Base-by-base conservation (phyloP, 2,113 vertebrate species). In the Macquaria ambigua region DNA sequence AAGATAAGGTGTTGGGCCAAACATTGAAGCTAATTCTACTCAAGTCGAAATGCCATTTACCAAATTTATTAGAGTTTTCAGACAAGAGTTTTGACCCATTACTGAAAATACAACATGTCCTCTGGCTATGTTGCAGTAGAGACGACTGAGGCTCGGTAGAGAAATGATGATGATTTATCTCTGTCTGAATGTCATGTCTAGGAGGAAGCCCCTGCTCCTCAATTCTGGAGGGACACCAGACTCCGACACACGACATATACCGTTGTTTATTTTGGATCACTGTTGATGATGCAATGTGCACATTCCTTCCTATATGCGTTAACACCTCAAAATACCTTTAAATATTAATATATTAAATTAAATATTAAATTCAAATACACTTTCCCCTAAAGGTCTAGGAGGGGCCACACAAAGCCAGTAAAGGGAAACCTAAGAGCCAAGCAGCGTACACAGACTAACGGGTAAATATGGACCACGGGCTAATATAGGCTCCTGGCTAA, bases 401-500 rank as follows among this genome's bases (percentile, higher is more conserved):
- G 37, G 18, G 66, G 15, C 16, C 23, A 81, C n/a, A 48, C n/a
- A 48, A 79, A 62, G 68, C 31, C n/a, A 28, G 68, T 23, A 66
- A 66, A 6, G 70, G 81, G 81, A 56, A 78, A 62, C 70, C 62
- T 39, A 73, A 84, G 79, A 75, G 43, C 16, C 1, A 21, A 12
- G 34, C 16, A n/a, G 12, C 28, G 59, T 39, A 85, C 39, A 66
- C 41, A 73, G 31, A 37, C 68, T 61, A 4, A 70, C 67, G 25
- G 20, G 56, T 73, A 74, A 80, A 85, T 59, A 66, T 34, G 67
- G 79, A 82, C 81, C 76, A 31, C 14, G 39, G 34, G 83, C 79
- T 66, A 81, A 83, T 25, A 74, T 79, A 84, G 74, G 56, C 70
- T 63, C 28, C 4, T 7, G 59, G 86, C 90, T 92, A 93, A 90